These are phyloP conservation scores for Hippoglossus hippoglossus DNA, from an alignment of 2,797 vertebrate species.

Conservation along the genomic window DNA sequence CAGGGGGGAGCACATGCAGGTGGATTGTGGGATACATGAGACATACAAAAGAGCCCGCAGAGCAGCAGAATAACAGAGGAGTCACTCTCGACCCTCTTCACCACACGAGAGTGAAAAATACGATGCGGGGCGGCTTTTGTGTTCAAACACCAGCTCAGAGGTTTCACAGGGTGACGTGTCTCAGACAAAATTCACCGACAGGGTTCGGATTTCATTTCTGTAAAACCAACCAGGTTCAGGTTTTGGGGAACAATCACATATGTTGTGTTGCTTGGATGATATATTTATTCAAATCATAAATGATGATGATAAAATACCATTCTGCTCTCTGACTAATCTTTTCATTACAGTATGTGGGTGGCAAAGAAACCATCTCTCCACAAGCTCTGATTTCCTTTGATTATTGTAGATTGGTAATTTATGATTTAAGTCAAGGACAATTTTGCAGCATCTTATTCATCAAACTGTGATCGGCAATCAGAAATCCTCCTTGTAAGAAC, in stretches of 20 bases:
- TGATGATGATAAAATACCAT: too few relatives aligned
- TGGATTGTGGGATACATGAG: slow-evolving; percentile 47
- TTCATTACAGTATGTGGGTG: neutral
- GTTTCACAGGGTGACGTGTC: slow-evolving; percentile 5
- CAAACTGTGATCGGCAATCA: too few relatives aligned
- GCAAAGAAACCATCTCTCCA: neutral
- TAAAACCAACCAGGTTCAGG: neutral
- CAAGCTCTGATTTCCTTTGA: too few relatives aligned
- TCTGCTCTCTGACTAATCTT: neutral
- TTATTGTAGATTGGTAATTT: too few relatives aligned
- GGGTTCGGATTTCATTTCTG: slow-evolving; percentile 28
- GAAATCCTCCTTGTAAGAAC: too few relatives aligned
- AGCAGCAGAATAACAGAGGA: slow-evolving; percentile 21
- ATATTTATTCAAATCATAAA: neutral
- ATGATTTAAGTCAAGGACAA: neutral
- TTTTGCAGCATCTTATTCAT: too few relatives aligned
- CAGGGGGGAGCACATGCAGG: slow-evolving; percentile 40
- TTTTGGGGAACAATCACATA: neutral
- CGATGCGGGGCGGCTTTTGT: slow-evolving; percentile 38
- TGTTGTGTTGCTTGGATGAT: too few relatives aligned
- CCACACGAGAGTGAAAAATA: slow-evolving; percentile 36
- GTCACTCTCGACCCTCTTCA: slow-evolving; percentile 13
- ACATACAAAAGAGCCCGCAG: slow-evolving; percentile 50
- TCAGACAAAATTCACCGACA: slow-evolving; percentile 45
- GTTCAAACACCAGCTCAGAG: slow-evolving; percentile 20